Percentiles rank a stretch among this genome's conserved stretches.
phyloP scores from a whole-genome alignment of 2,888 invertebrate genomes.

The Latrodectus elegans region DNA sequence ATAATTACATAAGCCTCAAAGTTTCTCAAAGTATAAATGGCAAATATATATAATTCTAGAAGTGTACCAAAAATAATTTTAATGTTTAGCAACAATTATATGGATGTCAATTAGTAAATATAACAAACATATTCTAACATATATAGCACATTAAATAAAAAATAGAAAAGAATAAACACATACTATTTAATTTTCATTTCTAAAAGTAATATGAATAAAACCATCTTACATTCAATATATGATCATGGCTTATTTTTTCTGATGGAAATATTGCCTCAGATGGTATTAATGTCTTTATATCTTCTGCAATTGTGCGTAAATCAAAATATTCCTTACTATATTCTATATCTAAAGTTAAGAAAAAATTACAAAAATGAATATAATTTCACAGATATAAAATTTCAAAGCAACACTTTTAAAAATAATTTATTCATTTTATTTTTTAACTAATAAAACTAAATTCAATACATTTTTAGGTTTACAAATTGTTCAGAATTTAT shows the following conservation, averaged over 20 bases:
- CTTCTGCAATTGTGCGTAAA: constrained; percentile 71
- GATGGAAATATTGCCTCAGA: constrained; percentile 72
- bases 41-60: too few relatives aligned
- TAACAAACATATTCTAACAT: too few relatives aligned
- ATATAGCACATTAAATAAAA: too few relatives aligned
- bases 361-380: background rate
- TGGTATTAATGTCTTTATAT: constrained; percentile 72
- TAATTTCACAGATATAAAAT: background rate
- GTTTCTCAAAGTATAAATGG: too few relatives aligned
- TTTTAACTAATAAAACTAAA: background rate
- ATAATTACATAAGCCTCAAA: too few relatives aligned
- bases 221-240: constrained; percentile 24
- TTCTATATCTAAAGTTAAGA: constrained; percentile 18
- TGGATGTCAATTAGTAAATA: too few relatives aligned
- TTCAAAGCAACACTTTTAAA: background rate
- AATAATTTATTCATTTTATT: background rate
- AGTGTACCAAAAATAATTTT: too few relatives aligned
- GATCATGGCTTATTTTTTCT: constrained; percentile 72
- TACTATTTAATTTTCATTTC: too few relatives aligned
- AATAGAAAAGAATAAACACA: too few relatives aligned
- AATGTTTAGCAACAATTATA: too few relatives aligned
- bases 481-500: background rate
- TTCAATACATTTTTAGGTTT: background rate
- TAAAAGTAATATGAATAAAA: too few relatives aligned
- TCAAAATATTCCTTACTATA: constrained; percentile 42